Evolutionary conservation across 2,113 vertebrate genomes (phyloP), one percentile per base, ranked within the genome.

Genomic region (Platysteira castanea): DNA sequence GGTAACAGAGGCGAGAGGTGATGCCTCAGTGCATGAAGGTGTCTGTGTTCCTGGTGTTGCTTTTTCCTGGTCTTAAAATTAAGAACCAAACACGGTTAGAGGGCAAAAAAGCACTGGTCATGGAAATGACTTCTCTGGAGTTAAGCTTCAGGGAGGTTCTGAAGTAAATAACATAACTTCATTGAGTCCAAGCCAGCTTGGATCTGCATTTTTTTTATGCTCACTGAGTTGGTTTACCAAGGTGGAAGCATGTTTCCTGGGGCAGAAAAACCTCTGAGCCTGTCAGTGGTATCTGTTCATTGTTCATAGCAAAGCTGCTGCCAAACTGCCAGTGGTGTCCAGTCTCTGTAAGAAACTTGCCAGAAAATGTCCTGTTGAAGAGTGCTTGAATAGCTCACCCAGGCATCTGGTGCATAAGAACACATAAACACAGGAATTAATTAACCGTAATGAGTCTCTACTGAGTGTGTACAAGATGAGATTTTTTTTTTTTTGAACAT

Each of bases 401-500:
- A 84, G 50, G 77, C 89, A 95, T 95, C 94, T 94, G 74, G 49
- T 91, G 33, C 37, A 67, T 77, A 73, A 68, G 74, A 75, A 49
- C 31, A 77, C 57, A 91, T 71, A 52, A 75, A 75, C 41, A 68
- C 18, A 44, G 74, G 52, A 91, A 89, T 82, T 89, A 89, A 91
- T 91, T 87, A 94, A 64, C 82, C 23, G 7, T 84, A 94, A 78
- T 67, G 78, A 41, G 53, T 74, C 49, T 75, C 77, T 64, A 30
- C 31, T 73, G 77, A 87, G 87, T 3, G 2, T 23, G 33, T 75
- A 82, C 28, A 65, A 61, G 49, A 71, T 37, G 41, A 83, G 33
- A 31, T 23, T 76, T 75, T 65, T 67, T 68, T 37, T 6, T 2
- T n/a, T n/a, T n/a, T n/a, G 0, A 54, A n/a, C 0, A 0, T 71